Base-by-base conservation (phyloP, 2,113 vertebrate species). In the Melierax canorus region DNA sequence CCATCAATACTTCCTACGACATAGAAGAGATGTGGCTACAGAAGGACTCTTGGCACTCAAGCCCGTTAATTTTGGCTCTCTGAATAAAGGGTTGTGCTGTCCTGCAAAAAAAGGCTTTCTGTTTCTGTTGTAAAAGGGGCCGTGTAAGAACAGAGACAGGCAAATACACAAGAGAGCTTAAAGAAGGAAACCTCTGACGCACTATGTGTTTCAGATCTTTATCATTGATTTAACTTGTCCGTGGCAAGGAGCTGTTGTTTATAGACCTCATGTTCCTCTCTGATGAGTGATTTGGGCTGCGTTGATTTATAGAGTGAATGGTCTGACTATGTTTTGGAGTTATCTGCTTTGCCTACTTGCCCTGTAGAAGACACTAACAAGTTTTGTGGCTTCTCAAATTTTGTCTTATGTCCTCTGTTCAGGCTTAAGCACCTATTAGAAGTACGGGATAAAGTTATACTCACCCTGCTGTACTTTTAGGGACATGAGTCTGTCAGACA, bases 161-260 rank as follows among this genome's bases (percentile, higher is more conserved):
- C 50, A 92, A 92, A 94, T 60, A 94, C 39, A 90, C 45, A 88
- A 83, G 71, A 83, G 19, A 95, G 6, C 59, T 93, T 86, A 86
- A 94, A 95, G 90, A 88, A 97, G 82, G 75, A 86, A 95, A 91
- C 46, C 48, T 92, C 88, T 86, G 63, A 95, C 1, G 9, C 50
- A 62, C 55, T 76, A 4, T 74, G 75, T 94, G 82, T 93, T 96
- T 92, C 92, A 91, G 88, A 90, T 92, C 88, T 83, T 93, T 88
- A 83, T 95, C 55, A 92, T 63, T 36, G 9, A 88, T 93, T 95
- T 95, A 80, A 80, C 46, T 92, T 78, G 75, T 90, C 68, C 3
- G 0, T 88, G 45, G 75, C 72, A 94, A 93, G 22, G 11, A 92
- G 41, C 48, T 90, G 78, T 55, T 95, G 74, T 90, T 93, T 83